phyloP scores from a whole-genome alignment of 2,888 invertebrate species.

The Dichetophora obliterata region DNA sequence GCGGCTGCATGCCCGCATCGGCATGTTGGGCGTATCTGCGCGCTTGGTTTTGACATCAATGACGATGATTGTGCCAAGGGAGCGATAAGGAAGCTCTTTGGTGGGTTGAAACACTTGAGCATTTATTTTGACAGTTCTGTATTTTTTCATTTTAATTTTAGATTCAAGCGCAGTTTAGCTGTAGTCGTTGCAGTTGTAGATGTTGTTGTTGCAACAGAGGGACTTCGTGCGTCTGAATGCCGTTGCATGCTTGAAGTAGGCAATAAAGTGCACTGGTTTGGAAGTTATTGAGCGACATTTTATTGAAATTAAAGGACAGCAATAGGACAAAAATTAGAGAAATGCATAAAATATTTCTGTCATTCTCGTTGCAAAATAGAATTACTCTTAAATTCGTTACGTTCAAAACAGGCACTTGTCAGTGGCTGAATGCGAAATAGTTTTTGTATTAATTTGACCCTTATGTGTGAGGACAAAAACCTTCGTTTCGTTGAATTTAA shows the following conservation, averaged over 20 bases:
- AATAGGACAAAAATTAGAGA: too few relatives aligned
- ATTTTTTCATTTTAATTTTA: background rate
- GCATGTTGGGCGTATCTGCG: slow-evolving; percentile 18
- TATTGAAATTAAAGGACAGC: background rate
- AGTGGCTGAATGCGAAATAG: too few relatives aligned
- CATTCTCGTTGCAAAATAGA: too few relatives aligned
- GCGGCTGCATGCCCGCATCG: slow-evolving; percentile 9
- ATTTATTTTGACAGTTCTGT: background rate
- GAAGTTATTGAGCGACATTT: slow-evolving; percentile 7
- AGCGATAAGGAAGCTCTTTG: slow-evolving; percentile 6
- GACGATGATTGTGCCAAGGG: slow-evolving; percentile 10
- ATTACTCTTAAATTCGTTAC: too few relatives aligned
- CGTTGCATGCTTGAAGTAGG: too few relatives aligned
- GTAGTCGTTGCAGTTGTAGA: background rate
- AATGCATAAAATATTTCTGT: too few relatives aligned
- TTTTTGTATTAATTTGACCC: too few relatives aligned
- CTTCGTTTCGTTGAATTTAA: too few relatives aligned
- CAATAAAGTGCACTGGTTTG: background rate
- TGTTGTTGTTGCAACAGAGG: background rate
- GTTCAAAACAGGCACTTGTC: too few relatives aligned
- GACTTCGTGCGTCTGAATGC: background rate
- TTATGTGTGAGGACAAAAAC: too few relatives aligned
- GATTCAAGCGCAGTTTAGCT: background rate
- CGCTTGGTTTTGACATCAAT: slow-evolving; percentile 27
- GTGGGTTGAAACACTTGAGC: background rate